Base-by-base conservation (phyloP, 2,888 invertebrate genomes). In the Tetramorium bicarinatum region DNA sequence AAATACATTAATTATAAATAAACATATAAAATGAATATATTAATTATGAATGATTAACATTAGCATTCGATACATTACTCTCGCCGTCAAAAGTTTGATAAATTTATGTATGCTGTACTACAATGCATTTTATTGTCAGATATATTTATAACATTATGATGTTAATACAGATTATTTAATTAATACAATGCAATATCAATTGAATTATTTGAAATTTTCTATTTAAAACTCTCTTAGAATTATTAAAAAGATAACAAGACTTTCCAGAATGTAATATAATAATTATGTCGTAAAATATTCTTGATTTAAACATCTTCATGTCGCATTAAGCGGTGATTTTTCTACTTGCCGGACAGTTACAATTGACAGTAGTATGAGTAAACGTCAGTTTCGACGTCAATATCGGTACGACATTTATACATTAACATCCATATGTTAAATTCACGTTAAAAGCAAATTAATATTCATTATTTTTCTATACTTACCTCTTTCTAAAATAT, bases 41-140 rank as follows among this genome's bases (percentile, higher is more conserved):
- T 75, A 61, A 25, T 75, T 61, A 44, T 74, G 6, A 61, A 47
- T 61, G 9, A 75, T 61, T 75, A 21, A 47, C 47, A 61, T 47
- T 75, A 61, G 29, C n/a, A 2, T 15, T 11, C n/a, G 15, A 47
- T 15, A 8, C n/a, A 75, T 74, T 47, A 41, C 29, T 41, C 47
- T 8, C 29, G 25, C 47, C 15, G 34, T 61, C n/a, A 75, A 75
- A 61, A 47, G 47, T 61, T 75, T 75, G 13, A 44, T 74, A 59
- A 44, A 61, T 61, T n/a, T 47, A 61, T 44, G 44, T n/a, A 25
- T 44, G 4, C 25, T 7, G 29, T 2, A 59, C 59, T 74, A 18
- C 13, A 34, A 75, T 21, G 9, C 15, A n/a, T 75, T 74, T 44
- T 75, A 47, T 34, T 61, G 7, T 47, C 34, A 44, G 44, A 7